phyloP scores from a whole-genome alignment of 2,888 invertebrate genomes.

The Callinectes sapidus region DNA sequence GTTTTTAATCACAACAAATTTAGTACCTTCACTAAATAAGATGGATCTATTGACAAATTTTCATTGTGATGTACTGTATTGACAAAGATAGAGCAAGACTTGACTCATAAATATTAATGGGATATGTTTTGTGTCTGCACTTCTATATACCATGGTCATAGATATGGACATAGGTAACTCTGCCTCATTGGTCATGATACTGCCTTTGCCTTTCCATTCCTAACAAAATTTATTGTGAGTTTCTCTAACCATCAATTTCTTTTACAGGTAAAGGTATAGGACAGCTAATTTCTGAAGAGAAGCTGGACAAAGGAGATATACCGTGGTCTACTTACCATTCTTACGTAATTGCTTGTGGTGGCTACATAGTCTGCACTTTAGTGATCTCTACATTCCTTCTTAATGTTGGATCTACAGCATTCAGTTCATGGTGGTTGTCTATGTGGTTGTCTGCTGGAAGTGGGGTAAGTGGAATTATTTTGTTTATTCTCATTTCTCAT shows the following conservation, averaged over 20 bases:
- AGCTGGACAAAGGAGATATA: constrained; percentile 76
- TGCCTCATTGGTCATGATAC: no score
- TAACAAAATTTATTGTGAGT: background rate
- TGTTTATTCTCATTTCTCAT: background rate
- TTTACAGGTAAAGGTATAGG: constrained; percentile 69
- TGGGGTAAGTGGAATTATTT: constrained; percentile 74
- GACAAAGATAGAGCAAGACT: no score
- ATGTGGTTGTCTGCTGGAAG: constrained; percentile 79
- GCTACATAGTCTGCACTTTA: constrained; percentile 76
- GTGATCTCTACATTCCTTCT: constrained; percentile 77
- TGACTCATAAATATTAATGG: no score
- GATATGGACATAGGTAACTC: no score
- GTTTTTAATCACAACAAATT: no score
- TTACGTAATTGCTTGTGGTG: constrained; percentile 80
- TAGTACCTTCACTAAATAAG: no score
- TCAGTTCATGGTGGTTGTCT: constrained; percentile 81
- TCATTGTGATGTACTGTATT: no score
- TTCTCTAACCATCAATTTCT: background rate
- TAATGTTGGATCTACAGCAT: constrained; percentile 79
- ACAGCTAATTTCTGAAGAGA: constrained; percentile 76
- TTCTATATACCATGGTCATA: no score
- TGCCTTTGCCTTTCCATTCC: no score
- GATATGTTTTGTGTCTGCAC: no score
- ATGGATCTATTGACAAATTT: no score
- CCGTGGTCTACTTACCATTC: constrained; percentile 76